Evolutionary conservation across 1,140 invertebrate species (phyloP).

Genomic region (Psix sp.): DNA sequence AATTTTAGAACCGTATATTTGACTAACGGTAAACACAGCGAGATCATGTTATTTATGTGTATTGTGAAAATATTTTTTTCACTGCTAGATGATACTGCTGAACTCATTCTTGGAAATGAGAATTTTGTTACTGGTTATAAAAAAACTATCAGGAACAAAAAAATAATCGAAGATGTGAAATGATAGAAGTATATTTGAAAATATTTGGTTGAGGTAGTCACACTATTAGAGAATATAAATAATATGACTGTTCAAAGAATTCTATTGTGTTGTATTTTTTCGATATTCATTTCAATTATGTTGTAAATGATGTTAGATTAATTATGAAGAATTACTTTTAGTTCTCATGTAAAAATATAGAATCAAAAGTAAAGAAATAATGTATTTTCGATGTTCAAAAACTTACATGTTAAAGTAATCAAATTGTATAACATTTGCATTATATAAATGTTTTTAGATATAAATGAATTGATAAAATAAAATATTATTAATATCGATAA

Average conservation of each 20-base stretch:
- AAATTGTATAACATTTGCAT: too few relatives aligned
- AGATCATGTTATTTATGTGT: slow-evolving; percentile 24
- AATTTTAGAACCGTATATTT: slow-evolving; percentile 9
- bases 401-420: too few relatives aligned
- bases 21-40: slow-evolving; percentile 12
- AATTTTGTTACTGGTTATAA: slow-evolving; percentile 28
- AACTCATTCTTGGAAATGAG: slow-evolving; percentile 23
- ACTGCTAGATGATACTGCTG: slow-evolving; percentile 17
- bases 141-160: slow-evolving; percentile 28
- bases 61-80: slow-evolving; percentile 31
- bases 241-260: slow-evolving; percentile 13
- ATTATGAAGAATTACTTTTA: too few relatives aligned
- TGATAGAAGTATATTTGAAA: slow-evolving; percentile 30
- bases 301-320: too few relatives aligned
- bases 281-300: too few relatives aligned
- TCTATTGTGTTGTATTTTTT: slow-evolving; percentile 25
- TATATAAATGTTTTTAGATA: too few relatives aligned
- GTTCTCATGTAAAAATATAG: too few relatives aligned
- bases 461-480: too few relatives aligned
- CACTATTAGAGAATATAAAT: slow-evolving; percentile 16
- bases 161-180: slow-evolving; percentile 19
- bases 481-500: too few relatives aligned
- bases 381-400: too few relatives aligned
- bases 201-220: slow-evolving; percentile 24
- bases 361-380: too few relatives aligned